Conservation (phyloP, 1,140 invertebrate species). For the Tetraneura akinire region DNA sequence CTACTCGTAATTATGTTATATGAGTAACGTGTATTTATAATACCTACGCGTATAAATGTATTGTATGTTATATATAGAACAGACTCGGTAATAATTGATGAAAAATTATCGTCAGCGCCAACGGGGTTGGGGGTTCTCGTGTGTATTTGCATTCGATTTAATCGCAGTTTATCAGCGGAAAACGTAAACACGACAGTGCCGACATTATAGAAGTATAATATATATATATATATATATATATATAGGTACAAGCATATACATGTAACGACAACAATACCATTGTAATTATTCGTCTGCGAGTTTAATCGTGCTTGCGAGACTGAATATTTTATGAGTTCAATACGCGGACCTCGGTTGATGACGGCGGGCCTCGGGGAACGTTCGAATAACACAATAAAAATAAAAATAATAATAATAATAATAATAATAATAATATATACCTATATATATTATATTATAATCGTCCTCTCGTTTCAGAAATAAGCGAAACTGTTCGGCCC, state of each 20-base stretch:
- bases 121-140: background rate
- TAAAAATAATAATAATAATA: background rate
- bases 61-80: background rate
- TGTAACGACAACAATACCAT: background rate
- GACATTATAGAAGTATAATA: too few species aligned
- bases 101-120: background rate
- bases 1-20: too few species aligned
- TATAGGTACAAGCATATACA: too few species aligned
- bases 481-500: too few species aligned
- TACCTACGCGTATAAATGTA: background rate
- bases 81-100: conserved; percentile 46
- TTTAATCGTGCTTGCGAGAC: conserved; percentile 44
- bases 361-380: conserved; percentile 3
- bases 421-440: too few species aligned
- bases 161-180: conserved; percentile 7
- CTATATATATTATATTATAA: background rate
- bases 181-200: conserved; percentile 28
- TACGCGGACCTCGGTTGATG: background rate
- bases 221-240: too few species aligned
- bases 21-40: background rate
- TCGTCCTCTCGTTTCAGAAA: too few species aligned
- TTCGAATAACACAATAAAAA: background rate
- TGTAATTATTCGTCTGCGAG: conserved; percentile 49
- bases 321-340: conserved; percentile 31
- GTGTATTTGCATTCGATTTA: conserved; percentile 27